phyloP scores from a whole-genome alignment of 2,888 invertebrate species.

The Drosophila yooni region DNA sequence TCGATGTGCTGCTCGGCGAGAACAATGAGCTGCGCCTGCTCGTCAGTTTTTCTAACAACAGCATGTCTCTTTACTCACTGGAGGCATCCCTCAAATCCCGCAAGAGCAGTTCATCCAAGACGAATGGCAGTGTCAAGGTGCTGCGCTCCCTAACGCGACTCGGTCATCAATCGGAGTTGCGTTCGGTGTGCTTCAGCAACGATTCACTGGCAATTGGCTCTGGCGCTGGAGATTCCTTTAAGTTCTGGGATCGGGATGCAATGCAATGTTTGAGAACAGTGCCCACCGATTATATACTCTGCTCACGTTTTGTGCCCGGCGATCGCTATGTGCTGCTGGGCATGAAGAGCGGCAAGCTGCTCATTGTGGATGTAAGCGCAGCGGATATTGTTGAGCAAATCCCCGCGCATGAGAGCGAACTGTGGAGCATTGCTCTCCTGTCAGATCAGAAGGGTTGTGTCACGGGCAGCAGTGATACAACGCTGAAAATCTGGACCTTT shows the following conservation, averaged over 20 bases:
- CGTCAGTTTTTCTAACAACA: conserved; percentile 90
- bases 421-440: conserved; percentile 91
- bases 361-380: conserved; percentile 93
- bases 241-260: conserved; percentile 94
- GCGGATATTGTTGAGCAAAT: conserved; percentile 93
- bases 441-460: conserved; percentile 94
- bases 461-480: conserved; percentile 94
- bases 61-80: conserved; percentile 89
- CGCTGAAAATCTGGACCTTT: conserved; percentile 97
- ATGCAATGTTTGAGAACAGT: conserved; percentile 90
- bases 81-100: conserved; percentile 86
- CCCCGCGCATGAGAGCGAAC: conserved; percentile 92
- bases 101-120: conserved; percentile 82
- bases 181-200: conserved; percentile 94
- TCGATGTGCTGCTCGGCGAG: conserved; percentile 89
- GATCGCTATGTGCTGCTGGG: conserved; percentile 96
- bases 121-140: conserved; percentile 82
- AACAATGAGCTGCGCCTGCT: conserved; percentile 90
- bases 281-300: conserved; percentile 88
- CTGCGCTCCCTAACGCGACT: conserved; percentile 89
- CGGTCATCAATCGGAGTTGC: conserved; percentile 96
- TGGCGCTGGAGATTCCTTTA: conserved; percentile 94
- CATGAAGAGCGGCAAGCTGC: conserved; percentile 92
- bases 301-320: conserved; percentile 91
- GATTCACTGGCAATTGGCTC: conserved; percentile 95